Evolutionary conservation across 2,113 vertebrate species (phyloP).

Genomic region (Mormoops blainvillei): DNA sequence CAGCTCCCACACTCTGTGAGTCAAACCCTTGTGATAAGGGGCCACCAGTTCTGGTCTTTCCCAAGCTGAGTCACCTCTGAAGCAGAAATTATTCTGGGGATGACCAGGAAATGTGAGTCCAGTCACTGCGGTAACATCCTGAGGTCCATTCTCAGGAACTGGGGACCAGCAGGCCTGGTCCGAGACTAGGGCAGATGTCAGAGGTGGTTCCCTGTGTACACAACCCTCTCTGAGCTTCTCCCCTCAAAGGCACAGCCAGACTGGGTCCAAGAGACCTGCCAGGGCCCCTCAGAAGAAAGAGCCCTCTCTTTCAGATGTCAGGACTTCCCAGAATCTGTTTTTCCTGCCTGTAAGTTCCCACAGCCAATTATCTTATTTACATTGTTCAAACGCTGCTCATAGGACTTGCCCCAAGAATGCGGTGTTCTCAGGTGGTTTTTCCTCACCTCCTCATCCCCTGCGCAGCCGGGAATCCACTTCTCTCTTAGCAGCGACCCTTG

Average conservation of each 20-base stretch:
- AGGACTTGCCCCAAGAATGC: slow-evolving; percentile 2
- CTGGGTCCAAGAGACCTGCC: neutral
- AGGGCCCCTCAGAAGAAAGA: neutral
- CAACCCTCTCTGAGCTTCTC: neutral
- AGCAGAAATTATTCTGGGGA: neutral
- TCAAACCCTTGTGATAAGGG: slow-evolving; percentile 47
- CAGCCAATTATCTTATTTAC: neutral
- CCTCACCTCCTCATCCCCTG: neutral
- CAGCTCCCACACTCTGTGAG: neutral
- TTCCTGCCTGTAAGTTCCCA: neutral
- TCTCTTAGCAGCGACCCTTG: neutral
- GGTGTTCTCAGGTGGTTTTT: neutral
- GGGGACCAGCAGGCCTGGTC: neutral
- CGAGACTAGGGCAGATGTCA: neutral
- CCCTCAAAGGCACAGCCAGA: neutral
- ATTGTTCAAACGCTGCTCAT: slow-evolving; percentile 12
- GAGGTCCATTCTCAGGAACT: neutral
- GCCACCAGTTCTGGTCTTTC: neutral
- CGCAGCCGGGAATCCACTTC: neutral
- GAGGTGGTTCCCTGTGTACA: neutral
- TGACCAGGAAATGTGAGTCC: neutral
- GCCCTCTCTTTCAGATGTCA: neutral
- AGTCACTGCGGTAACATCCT: neutral
- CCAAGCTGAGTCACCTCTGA: slow-evolving; percentile 51
- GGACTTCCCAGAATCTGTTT: neutral